Evolutionary conservation across 2,888 invertebrate species (phyloP), one percentile per base, ranked within the genome.

Genomic region (Baccha elongata): DNA sequence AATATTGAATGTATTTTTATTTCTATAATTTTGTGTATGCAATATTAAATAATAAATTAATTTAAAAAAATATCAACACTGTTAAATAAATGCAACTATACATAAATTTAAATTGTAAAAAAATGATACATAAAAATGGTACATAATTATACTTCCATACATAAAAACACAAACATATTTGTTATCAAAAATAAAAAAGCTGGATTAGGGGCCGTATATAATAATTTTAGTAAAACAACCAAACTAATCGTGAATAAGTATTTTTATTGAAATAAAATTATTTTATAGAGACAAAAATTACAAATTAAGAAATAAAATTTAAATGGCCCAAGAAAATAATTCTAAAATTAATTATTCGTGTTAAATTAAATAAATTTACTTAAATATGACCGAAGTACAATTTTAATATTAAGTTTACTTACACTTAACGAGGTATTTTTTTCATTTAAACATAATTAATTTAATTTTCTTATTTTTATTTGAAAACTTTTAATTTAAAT

Each of bases 171-270:
- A 65, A 17, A 71, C 15, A 42, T 78, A 64, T 75, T 55, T 65
- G 58, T 71, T 75, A 74, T 69, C 40, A 23, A 8, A 46, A 26
- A 26, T 26, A 69, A 71, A 64, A 67, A 81, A 83, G 81, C 81
- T 83, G 81, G 81, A 83, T 76, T 83, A 83, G 81, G 81, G 81
- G 81, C 81, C 81, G 76, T 83, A 72, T 72, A 50, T 60, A 29
- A 72, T 72, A 83, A 67, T 67, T 67, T 76, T 60, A 83, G 72
- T 62, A 65, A 76, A 67, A 67, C 29, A 52, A 50, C 48, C 64
- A 6, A 58, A 69, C 11, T 29, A 69, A 23, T 37, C 10, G 50
- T 44, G 21, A 29, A 53, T 53, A 73, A 80, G 73, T 75, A 75
- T 71, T 75, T 79, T 60, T 53, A 74, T 71, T 67, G 48, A 40